These are phyloP conservation scores for Leistus spinibarbis DNA, from an alignment of 2,888 invertebrate genomes.

Conservation along the genomic window DNA sequence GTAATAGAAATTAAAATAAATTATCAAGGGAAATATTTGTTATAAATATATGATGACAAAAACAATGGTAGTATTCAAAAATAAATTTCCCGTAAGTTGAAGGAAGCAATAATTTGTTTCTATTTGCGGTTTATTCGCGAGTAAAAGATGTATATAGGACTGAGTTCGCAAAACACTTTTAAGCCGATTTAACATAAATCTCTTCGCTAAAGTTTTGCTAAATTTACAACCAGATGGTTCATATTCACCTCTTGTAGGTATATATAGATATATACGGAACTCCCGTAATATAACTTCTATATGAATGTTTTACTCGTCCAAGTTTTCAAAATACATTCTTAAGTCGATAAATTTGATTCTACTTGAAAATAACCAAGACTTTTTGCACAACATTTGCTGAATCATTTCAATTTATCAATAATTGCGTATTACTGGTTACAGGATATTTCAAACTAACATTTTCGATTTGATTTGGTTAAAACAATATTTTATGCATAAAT, in stretches of 20 bases:
- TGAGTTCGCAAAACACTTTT: slow-evolving; percentile 25
- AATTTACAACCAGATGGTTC: slow-evolving; percentile 25
- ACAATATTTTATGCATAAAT: no score
- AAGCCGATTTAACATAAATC: slow-evolving; percentile 35
- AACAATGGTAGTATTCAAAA: neutral
- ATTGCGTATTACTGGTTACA: no score
- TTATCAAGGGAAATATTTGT: neutral
- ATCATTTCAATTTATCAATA: no score
- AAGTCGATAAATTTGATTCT: neutral
- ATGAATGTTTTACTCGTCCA: neutral
- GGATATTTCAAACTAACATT: no score
- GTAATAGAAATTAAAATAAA: no score
- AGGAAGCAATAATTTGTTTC: slow-evolving; percentile 16
- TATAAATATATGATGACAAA: neutral
- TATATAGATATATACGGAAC: slow-evolving; percentile 14
- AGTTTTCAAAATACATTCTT: neutral
- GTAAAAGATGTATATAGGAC: slow-evolving; percentile 5
- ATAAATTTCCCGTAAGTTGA: neutral
- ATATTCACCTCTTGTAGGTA: slow-evolving; percentile 12
- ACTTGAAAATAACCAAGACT: neutral
- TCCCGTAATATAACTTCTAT: neutral
- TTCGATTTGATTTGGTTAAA: no score
- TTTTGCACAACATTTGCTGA: no score
- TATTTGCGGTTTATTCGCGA: slow-evolving; percentile 20
- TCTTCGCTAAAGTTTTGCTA: slow-evolving; percentile 19